These are phyloP conservation scores for Hoplostethus atlanticus DNA, from an alignment of 2,797 vertebrate genomes.

Conservation along the genomic window DNA sequence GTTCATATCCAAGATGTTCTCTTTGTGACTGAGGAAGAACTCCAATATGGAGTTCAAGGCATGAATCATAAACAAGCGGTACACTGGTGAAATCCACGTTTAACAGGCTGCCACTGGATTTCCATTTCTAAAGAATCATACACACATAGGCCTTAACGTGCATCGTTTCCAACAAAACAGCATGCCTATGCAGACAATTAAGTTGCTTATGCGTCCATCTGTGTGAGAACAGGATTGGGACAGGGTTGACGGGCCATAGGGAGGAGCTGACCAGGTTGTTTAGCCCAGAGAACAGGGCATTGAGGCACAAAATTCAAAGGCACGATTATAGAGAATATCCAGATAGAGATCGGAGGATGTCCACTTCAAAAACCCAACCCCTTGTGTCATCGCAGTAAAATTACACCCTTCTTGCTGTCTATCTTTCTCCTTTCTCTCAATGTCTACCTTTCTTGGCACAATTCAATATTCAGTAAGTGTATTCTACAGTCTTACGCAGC, in stretches of 20 bases:
- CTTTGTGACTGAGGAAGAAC: background rate
- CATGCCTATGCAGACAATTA: background rate
- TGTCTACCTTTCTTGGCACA: slow-evolving; percentile 21
- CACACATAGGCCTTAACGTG: background rate
- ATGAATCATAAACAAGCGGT: background rate
- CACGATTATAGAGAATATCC: slow-evolving; percentile 67
- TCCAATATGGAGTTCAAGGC: background rate
- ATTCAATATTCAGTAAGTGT: slow-evolving; percentile 39
- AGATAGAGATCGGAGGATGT: slow-evolving; percentile 59
- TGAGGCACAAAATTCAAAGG: slow-evolving; percentile 62
- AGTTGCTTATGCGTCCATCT: slow-evolving; percentile 8
- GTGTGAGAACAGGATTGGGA: slow-evolving; percentile 24
- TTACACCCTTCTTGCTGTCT: slow-evolving; percentile 14
- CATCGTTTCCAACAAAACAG: slow-evolving; percentile 7
- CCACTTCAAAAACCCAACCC: slow-evolving; percentile 50
- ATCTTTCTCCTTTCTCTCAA: slow-evolving; percentile 18
- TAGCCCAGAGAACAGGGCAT: slow-evolving; percentile 57
- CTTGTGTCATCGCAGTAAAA: slow-evolving; percentile 48
- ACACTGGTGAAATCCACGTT: slow-evolving; percentile 1
- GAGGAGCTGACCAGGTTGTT: slow-evolving; percentile 57
- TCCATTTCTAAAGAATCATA: slow-evolving; percentile 1
- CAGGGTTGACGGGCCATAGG: slow-evolving; percentile 34
- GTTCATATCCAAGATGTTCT: background rate
- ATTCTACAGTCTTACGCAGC: slow-evolving; percentile 23
- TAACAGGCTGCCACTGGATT: background rate